Conservation (phyloP, 1,140 invertebrate species). For the Apis cerana region DNA sequence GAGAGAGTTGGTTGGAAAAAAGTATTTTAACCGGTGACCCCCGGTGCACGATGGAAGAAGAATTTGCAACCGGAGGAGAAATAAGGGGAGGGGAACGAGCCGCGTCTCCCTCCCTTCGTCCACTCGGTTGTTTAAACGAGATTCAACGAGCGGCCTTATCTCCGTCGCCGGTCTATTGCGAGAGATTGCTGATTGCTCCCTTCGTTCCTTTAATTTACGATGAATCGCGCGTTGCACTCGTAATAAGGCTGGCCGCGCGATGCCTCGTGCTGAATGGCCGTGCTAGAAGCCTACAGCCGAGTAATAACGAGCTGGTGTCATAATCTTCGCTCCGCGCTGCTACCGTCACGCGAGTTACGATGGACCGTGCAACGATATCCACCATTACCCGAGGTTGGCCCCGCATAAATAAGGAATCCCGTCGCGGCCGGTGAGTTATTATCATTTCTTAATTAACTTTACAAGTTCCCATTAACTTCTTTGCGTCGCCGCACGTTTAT, state of each 20-base stretch:
- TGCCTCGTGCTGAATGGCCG: slow-evolving; percentile 50
- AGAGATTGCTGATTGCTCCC: slow-evolving; percentile 68
- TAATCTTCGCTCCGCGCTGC: slow-evolving; percentile 31
- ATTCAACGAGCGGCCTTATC: slow-evolving; percentile 64
- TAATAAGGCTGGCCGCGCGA: slow-evolving; percentile 53
- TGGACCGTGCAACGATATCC: slow-evolving; percentile 14
- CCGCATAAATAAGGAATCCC: slow-evolving; percentile 14
- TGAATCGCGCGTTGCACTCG: slow-evolving; percentile 55
- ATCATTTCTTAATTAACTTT: slow-evolving; percentile 42
- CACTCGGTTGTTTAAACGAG: slow-evolving; percentile 54
- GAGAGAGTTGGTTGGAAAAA: slow-evolving; percentile 20
- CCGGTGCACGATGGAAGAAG: slow-evolving; percentile 55
- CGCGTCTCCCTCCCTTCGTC: not conserved
- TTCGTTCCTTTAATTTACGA: slow-evolving; percentile 71
- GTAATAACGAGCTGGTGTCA: slow-evolving; percentile 52
- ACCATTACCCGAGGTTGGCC: not conserved
- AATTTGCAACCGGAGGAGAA: slow-evolving; percentile 66
- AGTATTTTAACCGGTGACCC: slow-evolving; percentile 49
- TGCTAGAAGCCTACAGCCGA: slow-evolving; percentile 4
- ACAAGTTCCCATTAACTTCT: slow-evolving; percentile 47
- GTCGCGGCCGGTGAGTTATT: slow-evolving; percentile 47
- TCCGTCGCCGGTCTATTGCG: slow-evolving; percentile 62
- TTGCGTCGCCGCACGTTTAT: slow-evolving; percentile 27
- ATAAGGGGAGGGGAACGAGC: slow-evolving; percentile 11
- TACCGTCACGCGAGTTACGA: slow-evolving; percentile 46